Evolutionary conservation across 1,140 invertebrate species (phyloP).

Genomic region (Antheraea pernyi): DNA sequence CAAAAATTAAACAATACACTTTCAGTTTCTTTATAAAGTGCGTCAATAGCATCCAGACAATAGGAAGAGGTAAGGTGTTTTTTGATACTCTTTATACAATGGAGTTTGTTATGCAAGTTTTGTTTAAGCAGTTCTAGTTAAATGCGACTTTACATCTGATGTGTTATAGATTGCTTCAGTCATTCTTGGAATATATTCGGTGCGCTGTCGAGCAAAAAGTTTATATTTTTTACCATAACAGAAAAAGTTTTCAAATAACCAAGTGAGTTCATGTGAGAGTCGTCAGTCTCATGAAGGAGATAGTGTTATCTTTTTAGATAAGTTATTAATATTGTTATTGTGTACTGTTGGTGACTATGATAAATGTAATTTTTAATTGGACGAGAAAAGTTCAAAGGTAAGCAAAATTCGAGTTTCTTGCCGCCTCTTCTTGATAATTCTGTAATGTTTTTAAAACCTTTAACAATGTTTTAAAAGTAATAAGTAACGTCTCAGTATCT

Average conservation of each 20-base stretch:
- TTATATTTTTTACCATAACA: constrained; percentile 28
- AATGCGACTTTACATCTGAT: constrained; percentile 15
- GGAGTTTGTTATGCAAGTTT: constrained; percentile 46
- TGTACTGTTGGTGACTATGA: not conserved
- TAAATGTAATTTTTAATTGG: not conserved
- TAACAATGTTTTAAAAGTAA: too few relatives aligned
- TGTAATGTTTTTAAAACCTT: too few relatives aligned
- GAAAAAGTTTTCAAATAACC: constrained; percentile 27
- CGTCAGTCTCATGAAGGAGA: not conserved
- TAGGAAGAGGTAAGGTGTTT: constrained; percentile 62
- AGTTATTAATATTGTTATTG: not conserved
- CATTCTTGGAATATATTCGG: constrained; percentile 31
- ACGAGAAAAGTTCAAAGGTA: constrained; percentile 15
- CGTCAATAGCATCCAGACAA: constrained; percentile 37
- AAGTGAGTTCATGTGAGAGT: constrained; percentile 16
- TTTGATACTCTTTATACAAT: constrained; percentile 67
- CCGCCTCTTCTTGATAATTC: too few relatives aligned
- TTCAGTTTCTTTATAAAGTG: constrained; percentile 77
- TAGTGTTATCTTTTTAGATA: constrained; percentile 18
- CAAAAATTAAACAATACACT: constrained; percentile 63
- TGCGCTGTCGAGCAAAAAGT: constrained; percentile 27
- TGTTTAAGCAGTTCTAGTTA: constrained; percentile 37
- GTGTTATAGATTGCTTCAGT: constrained; percentile 17
- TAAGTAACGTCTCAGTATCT: too few relatives aligned
- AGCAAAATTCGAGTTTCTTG: constrained; percentile 7